phyloP scores from a whole-genome alignment of 2,113 vertebrate genomes.

The Glareola pratincola region DNA sequence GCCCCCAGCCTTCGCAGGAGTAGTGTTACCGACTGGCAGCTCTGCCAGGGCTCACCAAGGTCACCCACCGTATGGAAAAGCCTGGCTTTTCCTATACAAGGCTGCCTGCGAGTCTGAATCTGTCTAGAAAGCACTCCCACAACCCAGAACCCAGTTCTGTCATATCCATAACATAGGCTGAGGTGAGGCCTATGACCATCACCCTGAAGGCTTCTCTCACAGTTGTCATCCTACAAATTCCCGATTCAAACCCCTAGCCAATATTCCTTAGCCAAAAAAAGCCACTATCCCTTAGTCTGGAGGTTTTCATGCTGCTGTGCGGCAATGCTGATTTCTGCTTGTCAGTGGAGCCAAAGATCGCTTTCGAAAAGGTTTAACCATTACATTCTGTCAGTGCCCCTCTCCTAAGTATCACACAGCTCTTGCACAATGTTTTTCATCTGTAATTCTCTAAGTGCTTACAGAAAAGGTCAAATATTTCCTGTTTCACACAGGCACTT shows the following conservation, averaged over 20 bases:
- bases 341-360: not conserved
- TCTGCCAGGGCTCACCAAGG: not conserved
- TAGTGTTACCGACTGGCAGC: rapidly evolving
- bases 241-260: not conserved
- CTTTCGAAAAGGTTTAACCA: not conserved
- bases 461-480: not conserved
- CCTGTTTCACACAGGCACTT: not conserved
- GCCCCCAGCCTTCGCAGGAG: not conserved
- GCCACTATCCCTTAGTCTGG: not conserved
- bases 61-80: not conserved
- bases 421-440: not conserved
- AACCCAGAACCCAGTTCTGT: not conserved
- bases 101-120: not conserved
- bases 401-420: not conserved
- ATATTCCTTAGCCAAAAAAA: not conserved
- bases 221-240: not conserved
- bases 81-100: not conserved
- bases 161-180: not conserved
- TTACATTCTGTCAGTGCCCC: not conserved
- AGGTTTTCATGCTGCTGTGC: not conserved
- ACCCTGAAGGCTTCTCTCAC: not conserved
- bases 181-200: not conserved
- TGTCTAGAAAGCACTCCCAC: not conserved
- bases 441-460: not conserved
- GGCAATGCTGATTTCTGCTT: not conserved